These are phyloP conservation scores for Pentamera pediparva DNA, from an alignment of 53 echinoderm and acorn worm genomes.

Conservation along the genomic window DNA sequence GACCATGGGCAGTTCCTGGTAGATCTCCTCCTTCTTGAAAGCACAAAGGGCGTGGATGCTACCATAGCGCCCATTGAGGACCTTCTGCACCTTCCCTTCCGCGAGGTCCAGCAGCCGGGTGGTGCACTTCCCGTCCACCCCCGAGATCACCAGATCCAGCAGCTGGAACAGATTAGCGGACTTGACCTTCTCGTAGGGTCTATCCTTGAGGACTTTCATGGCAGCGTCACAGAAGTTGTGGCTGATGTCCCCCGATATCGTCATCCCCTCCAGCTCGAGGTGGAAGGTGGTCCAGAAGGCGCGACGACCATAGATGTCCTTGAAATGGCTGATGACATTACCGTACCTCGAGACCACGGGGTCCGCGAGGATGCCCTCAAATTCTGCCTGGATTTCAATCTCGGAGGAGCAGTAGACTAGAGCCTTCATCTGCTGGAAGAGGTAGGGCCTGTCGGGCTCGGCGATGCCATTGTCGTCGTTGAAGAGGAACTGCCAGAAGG, in stretches of 20 bases:
- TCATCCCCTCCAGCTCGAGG: background rate
- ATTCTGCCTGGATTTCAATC: slow-evolving; percentile 29
- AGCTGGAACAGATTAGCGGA: slow-evolving; percentile 43
- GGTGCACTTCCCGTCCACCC: slow-evolving; percentile 44
- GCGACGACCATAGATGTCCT: slow-evolving; percentile 40
- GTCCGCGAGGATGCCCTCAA: slow-evolving; percentile 23
- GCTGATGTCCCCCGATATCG: slow-evolving; percentile 19
- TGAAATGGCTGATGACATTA: slow-evolving; percentile 17
- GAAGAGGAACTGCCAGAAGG: slow-evolving; percentile 55
- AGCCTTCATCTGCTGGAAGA: slow-evolving; percentile 52
- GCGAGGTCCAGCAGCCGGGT: slow-evolving; percentile 49
- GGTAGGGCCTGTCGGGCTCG: slow-evolving; percentile 23
- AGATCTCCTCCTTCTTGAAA: slow-evolving; percentile 21
- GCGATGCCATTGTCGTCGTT: slow-evolving; percentile 30
- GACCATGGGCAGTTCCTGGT: slow-evolving; percentile 21
- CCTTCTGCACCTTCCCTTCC: slow-evolving; percentile 36
- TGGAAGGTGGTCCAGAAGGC: slow-evolving; percentile 47
- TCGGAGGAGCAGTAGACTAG: slow-evolving; percentile 36
- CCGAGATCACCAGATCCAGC: slow-evolving; percentile 48
- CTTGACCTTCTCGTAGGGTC: slow-evolving; percentile 38
- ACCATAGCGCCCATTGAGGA: slow-evolving; percentile 31
- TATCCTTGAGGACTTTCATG: slow-evolving; percentile 53
- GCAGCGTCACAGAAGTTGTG: slow-evolving; percentile 45
- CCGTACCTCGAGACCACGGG: slow-evolving; percentile 36
- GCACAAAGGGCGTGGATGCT: background rate